Evolutionary conservation across 2,113 vertebrate genomes (phyloP), one percentile per base, ranked within the genome.

Genomic region (Amphilophus citrinellus): DNA sequence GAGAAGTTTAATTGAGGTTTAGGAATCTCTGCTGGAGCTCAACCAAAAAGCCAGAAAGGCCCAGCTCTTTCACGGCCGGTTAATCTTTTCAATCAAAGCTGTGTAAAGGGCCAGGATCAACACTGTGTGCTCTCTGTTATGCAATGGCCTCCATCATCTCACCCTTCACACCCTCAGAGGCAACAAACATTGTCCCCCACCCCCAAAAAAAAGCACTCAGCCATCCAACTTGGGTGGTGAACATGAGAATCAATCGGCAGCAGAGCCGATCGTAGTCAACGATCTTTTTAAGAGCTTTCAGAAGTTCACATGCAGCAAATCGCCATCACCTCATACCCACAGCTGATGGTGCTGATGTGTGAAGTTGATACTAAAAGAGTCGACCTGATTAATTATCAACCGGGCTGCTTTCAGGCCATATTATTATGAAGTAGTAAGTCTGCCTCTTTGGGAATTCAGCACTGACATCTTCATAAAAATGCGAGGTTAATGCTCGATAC

Each of bases 31-130:
- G 80, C 68, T 47, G 79, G 79, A 90, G 88, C 80, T n/a, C 61
- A 68, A 88, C 27, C 81, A 84, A 79, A 88, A 66, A 71, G 18
- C 53, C 76, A 71, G 15, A 63, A 80, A 81, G 60, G 77, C 30
- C 17, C 50, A 37, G 76, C 85, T 61, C 83, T 75, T 73, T 71
- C 77, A 57, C 2, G 15, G 47, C 22, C 2, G 65, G 59, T 88
- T 93, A 93, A 93, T 93, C 87, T 88, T 84, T 90, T 89, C 87
- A 89, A 90, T 92, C 87, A 89, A 47, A 87, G 82, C 85, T 24
- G 76, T 22, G 77, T 30, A 61, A 81, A 90, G 53, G 76, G 27
- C 59, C 75, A 10, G 75, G 61, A 76, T 88, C 83, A 85, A 79
- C 86, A 78, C 68, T 7, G 58, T 58, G 76, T 2, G 53, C 37